Base-by-base conservation (phyloP, 2,113 vertebrate species). In the Etheostoma cragini region DNA sequence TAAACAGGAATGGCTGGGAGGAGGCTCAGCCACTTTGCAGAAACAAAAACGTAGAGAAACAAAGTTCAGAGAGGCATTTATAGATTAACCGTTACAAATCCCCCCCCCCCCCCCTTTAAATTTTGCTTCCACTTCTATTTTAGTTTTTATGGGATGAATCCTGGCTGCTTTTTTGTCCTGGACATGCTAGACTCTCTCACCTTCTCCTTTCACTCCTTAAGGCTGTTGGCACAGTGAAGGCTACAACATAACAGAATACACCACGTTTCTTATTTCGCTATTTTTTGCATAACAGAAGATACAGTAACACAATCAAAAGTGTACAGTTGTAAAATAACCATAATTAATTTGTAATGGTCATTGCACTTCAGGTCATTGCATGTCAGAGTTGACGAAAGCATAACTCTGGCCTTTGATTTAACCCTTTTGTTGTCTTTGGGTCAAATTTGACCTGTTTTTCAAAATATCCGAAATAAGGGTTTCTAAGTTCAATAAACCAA, bases 1-100 rank as follows among this genome's bases (percentile, higher is more conserved):
- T 94, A 93, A 95, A 95, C 94, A 95, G 93, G 93, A 95, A 93
- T 42, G 56, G 58, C 84, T 78, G 82, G 84, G 86, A 88, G 80
- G 88, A 82, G 66, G 79, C 71, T 63, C 64, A 3, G 49, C 42
- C 78, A 56, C 79, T 64, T 75, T 38, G 84, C 84, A 72, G 78
- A 62, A 50, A 76, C 38, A 42, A 83, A 76, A 45, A 47, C 8
- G 10, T n/a, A 77, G 66, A 72, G 76, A 71, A 53, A 66, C 61
- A 52, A 65, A 24, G 49, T 66, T 80, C 68, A 78, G 0, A 46
- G 67, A 78, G 15, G 7, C 80, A 87, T 80, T 88, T 70, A 89
- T 91, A 91, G 89, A 80, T 21, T 8, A 33, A 76, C 38, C 17
- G 47, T 74, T 76, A 82, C 65, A 87, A 82, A 88, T 81, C 35